Conservation (phyloP, 1,140 invertebrate species). For the Drosophila virilis region DNA sequence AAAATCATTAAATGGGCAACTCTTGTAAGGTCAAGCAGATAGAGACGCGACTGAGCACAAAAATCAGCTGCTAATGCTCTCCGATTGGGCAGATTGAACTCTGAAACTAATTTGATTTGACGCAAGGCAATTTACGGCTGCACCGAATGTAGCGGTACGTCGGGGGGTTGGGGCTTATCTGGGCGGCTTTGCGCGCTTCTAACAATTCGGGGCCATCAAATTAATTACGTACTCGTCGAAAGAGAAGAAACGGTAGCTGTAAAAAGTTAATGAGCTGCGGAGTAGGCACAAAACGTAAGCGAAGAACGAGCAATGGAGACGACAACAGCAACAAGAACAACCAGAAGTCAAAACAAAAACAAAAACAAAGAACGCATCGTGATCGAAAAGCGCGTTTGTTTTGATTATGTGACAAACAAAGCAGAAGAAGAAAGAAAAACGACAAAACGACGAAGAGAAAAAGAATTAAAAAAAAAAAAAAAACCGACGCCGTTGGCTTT, state of each 20-base stretch:
- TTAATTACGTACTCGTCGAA: slow-evolving; percentile 57
- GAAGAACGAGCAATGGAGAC: slow-evolving; percentile 27
- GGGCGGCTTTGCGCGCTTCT: slow-evolving; percentile 44
- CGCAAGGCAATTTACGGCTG: slow-evolving; percentile 63
- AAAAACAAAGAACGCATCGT: slow-evolving; percentile 64
- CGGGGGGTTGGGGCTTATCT: slow-evolving; percentile 50
- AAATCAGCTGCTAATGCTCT: slow-evolving; percentile 26
- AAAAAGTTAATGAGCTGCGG: slow-evolving; percentile 73
- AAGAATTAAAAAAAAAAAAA: slow-evolving; percentile 50
- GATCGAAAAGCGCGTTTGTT: slow-evolving; percentile 71
- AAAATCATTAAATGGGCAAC: slow-evolving; percentile 50
- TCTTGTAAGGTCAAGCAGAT: slow-evolving; percentile 33
- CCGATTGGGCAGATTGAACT: slow-evolving; percentile 43
- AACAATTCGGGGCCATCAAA: slow-evolving; percentile 66
- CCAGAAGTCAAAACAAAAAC: slow-evolving; percentile 59
- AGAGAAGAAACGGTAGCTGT: slow-evolving; percentile 68
- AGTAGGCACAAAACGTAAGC: slow-evolving; percentile 25
- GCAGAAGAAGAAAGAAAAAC: slow-evolving; percentile 38
- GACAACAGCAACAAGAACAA: slow-evolving; percentile 36
- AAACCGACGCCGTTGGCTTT: slow-evolving; percentile 46
- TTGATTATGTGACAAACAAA: slow-evolving; percentile 69
- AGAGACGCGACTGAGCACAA: slow-evolving; percentile 32
- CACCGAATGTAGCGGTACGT: slow-evolving; percentile 12
- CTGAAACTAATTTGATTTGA: slow-evolving; percentile 60
- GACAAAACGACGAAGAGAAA: slow-evolving; percentile 46